Base-by-base conservation (phyloP, 2,113 vertebrate genomes). In the Xenus cinereus region DNA sequence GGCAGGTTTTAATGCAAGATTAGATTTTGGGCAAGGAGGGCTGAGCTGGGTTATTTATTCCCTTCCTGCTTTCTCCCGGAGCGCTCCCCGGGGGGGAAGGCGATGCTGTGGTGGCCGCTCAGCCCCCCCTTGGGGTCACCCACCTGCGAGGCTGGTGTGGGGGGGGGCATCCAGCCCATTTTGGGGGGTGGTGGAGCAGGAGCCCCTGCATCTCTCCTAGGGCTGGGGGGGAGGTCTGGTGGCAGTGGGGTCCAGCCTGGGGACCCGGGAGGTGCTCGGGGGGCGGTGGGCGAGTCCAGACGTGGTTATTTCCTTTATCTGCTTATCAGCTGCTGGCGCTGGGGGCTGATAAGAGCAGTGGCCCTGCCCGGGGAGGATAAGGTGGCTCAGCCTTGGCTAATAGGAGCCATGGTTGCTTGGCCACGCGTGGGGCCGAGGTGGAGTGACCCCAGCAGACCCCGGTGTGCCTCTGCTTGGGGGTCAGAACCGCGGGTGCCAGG, bases 361-460 rank as follows among this genome's bases (percentile, higher is more conserved):
- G 3, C 75, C 24, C 54, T 82, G 77, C 4, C 50, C 35, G 67
- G 45, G 72, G 46, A 5, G 45, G 90, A 95, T 94, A 63, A 97
- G 78, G 64, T 24, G 6, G 50, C 35, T 68, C 84, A 41, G 87
- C 51, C 23, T 43, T 9, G 12, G 45, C 23, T 53, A 5, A 6
- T 20, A 1, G 1, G 46, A 37, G 71, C 9, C 0, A 14, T 12
- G 68, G 35, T 3, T 33, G 4, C 48, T 35, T 4, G 2, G 66
- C n/a, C 2, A 1, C 3, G 0, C 4, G 6, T 1, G 1, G 63
- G 8, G n/a, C 9, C 0, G 7, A 3, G 51, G 45, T 22, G 7
- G 46, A 17, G 57, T 3, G 75, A 63, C 60, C 10, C 23, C 3
- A 4, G 50, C 69, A 59, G 62, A 8, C 3, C 14, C 4, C 3